Conservation (phyloP, 2,888 invertebrate species). For the Thera britannica region DNA sequence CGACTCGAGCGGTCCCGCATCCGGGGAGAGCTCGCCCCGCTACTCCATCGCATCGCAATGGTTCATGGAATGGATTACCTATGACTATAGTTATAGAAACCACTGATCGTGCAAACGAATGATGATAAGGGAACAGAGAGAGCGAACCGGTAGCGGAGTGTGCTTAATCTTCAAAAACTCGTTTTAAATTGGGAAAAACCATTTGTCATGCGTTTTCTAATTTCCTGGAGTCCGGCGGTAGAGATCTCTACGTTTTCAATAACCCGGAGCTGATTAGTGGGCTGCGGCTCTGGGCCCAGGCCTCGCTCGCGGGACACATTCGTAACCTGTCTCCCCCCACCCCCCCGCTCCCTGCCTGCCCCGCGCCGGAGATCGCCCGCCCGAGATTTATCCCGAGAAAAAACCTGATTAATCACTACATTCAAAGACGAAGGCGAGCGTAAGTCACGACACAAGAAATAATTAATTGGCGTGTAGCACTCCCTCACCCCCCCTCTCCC, state of each 20-base stretch:
- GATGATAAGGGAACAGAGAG: too few species aligned
- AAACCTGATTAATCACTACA: conserved; percentile 76
- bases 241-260: conserved; percentile 25
- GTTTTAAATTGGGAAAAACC: conserved; percentile 28
- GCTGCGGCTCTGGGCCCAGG: conserved; percentile 32
- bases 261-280: conserved; percentile 38
- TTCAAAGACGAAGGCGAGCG: conserved; percentile 69
- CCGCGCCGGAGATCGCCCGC: conserved; percentile 40
- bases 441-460: conserved; percentile 74
- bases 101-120: too few species aligned
- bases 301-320: conserved; percentile 46
- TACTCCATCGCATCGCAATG: too few species aligned
- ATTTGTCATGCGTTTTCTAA: conserved; percentile 40
- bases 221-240: conserved; percentile 28
- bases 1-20: too few species aligned
- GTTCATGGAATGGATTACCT: too few species aligned
- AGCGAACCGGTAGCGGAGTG: conserved; percentile 11
- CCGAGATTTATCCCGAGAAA: conserved; percentile 67
- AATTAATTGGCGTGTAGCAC: conserved; percentile 60
- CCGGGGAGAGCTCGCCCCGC: too few species aligned
- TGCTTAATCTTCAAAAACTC: conserved; percentile 35
- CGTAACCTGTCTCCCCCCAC: conserved; percentile 50
- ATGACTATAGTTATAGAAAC: too few species aligned
- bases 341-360: conserved; percentile 32
- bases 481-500: too few species aligned